phyloP scores from a whole-genome alignment of 2,888 invertebrate genomes.

The Latheticus oryzae region DNA sequence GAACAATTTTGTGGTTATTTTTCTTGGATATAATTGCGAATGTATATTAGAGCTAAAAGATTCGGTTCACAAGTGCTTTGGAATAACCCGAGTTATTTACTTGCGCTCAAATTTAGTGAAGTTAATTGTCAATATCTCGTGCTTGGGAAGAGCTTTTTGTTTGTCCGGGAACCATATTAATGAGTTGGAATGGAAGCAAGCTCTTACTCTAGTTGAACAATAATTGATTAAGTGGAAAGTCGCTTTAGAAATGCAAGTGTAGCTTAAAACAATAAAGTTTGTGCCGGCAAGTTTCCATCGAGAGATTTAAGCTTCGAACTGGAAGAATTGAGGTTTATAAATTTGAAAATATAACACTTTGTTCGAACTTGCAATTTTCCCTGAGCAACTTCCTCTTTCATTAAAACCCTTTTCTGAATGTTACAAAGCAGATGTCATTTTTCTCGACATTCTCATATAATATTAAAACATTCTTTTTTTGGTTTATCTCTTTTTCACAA shows the following conservation, averaged over 20 bases:
- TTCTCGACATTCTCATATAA: conserved; percentile 32
- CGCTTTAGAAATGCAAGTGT: conserved; percentile 38
- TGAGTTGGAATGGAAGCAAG: conserved; percentile 39
- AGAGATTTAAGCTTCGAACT: conserved; percentile 29
- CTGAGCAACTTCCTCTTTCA: conserved; percentile 8
- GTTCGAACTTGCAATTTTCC: conserved; percentile 18
- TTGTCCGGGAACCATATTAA: conserved; percentile 30
- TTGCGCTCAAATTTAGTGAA: conserved; percentile 19
- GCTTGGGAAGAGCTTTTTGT: conserved; percentile 28
- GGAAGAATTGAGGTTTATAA: conserved; percentile 38
- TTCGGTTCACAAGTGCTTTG: conserved; percentile 24
- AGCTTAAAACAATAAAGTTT: conserved; percentile 37
- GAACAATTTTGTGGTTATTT: too few relatives aligned
- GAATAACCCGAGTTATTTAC: conserved; percentile 31
- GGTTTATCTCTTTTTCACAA: too few relatives aligned
- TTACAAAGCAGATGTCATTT: conserved; percentile 33
- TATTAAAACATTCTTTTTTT: too few relatives aligned
- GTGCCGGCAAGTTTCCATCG: conserved; percentile 30
- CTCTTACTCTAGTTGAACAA: conserved; percentile 36
- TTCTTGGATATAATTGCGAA: too few relatives aligned
- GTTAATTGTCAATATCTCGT: conserved; percentile 38
- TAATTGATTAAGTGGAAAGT: conserved; percentile 42
- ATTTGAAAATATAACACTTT: conserved; percentile 36
- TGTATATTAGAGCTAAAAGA: too few relatives aligned
- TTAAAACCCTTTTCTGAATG: conserved; percentile 19